A percentile compares a stretch with the other conserved stretches of the same genome.
Conservation (phyloP, 2,888 invertebrate genomes). For the Byasa hedistus region DNA sequence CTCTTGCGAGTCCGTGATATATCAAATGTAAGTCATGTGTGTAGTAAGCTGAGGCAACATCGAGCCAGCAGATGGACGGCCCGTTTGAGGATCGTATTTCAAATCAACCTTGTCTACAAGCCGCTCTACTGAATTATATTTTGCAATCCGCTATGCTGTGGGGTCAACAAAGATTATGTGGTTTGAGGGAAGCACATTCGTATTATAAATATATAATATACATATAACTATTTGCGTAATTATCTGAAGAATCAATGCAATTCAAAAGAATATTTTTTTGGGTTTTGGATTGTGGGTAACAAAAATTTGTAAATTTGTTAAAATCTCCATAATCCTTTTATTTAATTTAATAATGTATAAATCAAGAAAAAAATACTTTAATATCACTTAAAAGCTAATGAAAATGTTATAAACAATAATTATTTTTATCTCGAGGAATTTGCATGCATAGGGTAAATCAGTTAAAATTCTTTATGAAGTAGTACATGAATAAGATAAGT, state of each 20-base stretch:
- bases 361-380: constrained; percentile 16
- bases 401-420: constrained; percentile 14
- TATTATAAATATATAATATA: not conserved
- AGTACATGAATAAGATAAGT: not conserved
- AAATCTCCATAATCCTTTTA: not conserved
- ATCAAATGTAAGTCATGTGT: constrained; percentile 25
- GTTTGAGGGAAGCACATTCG: not conserved
- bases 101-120: constrained; percentile 42
- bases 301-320: not conserved
- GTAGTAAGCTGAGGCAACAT: constrained; percentile 33
- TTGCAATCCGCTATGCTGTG: constrained; percentile 33
- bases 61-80: constrained; percentile 41
- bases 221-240: not conserved
- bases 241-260: not conserved
- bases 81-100: constrained; percentile 42
- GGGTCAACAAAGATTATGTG: constrained; percentile 29
- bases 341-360: not conserved
- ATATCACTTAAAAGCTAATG: constrained; percentile 10
- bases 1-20: constrained; percentile 19
- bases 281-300: not conserved
- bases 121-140: constrained; percentile 39
- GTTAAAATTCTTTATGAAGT: constrained; percentile 1
- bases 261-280: not conserved
- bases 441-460: constrained; percentile 4
- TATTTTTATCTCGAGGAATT: constrained; percentile 15